Conservation (phyloP, 92 coral and sea anemone genomes). For the Porites cylindrica region DNA sequence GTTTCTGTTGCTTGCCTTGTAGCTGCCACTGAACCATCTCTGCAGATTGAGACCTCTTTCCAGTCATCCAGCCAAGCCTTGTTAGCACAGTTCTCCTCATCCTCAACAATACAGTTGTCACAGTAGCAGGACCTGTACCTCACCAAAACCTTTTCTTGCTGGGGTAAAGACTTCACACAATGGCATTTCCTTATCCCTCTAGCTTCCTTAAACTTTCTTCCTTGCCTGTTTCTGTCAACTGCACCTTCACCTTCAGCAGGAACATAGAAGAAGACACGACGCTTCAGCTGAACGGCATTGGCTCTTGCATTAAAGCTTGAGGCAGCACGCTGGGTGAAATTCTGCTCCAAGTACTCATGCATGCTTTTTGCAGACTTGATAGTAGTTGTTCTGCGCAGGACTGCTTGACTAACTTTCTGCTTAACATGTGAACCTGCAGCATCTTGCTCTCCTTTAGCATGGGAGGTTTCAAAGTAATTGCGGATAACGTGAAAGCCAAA, state of each 20-base stretch:
- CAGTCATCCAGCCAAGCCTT: constrained; percentile 62
- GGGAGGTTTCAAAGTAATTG: constrained; percentile 53
- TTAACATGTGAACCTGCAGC: constrained; percentile 60
- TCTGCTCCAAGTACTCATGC: constrained; percentile 9
- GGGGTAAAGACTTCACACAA: constrained; percentile 36
- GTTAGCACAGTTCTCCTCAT: constrained; percentile 48
- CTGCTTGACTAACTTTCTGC: constrained; percentile 51
- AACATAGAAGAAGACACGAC: constrained; percentile 6
- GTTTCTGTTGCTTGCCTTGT: constrained; percentile 49
- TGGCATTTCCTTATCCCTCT: constrained; percentile 50
- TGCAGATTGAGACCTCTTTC: constrained; percentile 39
- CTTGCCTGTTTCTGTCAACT: constrained; percentile 15
- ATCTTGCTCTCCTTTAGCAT: constrained; percentile 65
- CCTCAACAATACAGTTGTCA: constrained; percentile 41
- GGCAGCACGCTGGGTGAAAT: constrained; percentile 11
- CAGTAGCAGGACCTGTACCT: constrained; percentile 59
- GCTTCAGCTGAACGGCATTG: constrained; percentile 18
- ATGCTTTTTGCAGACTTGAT: constrained; percentile 37
- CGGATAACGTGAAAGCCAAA: constrained; percentile 31
- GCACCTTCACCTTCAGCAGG: constrained; percentile 27
- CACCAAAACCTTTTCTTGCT: constrained; percentile 55
- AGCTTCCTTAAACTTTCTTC: constrained; percentile 30
- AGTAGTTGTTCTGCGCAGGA: constrained; percentile 32
- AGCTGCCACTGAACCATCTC: constrained; percentile 47
- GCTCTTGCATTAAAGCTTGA: constrained; percentile 17